phyloP scores from a whole-genome alignment of 1,140 invertebrate genomes.

The Drosophila sulfurigaster region DNA sequence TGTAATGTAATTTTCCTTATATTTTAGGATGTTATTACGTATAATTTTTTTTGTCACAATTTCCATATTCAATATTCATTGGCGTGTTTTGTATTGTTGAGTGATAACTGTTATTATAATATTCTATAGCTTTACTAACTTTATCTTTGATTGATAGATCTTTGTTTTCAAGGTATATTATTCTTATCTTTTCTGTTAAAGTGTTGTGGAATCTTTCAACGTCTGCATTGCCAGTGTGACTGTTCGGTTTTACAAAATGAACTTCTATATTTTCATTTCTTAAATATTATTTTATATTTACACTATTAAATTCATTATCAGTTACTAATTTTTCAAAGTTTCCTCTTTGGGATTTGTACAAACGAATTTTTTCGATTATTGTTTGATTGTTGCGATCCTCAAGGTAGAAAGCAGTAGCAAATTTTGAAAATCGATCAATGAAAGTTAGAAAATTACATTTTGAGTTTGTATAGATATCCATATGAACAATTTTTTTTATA shows the following conservation, averaged over 20 bases:
- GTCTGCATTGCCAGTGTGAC: slow-evolving; percentile 11
- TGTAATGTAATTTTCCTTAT: slow-evolving; percentile 10
- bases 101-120: too few species aligned
- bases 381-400: slow-evolving; percentile 37
- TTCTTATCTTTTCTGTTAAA: slow-evolving; percentile 39
- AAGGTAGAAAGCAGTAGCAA: slow-evolving; percentile 15
- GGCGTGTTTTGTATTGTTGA: too few species aligned
- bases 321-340: slow-evolving; percentile 37
- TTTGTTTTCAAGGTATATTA: slow-evolving; percentile 33
- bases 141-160: too few species aligned
- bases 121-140: too few species aligned
- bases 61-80: too few species aligned
- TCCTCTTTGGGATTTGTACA: slow-evolving; percentile 42
- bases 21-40: too few species aligned
- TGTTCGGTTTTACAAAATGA: slow-evolving; percentile 37
- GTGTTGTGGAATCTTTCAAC: slow-evolving; percentile 18
- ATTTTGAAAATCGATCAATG: slow-evolving; percentile 43
- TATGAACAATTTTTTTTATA: slow-evolving; percentile 35
- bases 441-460: slow-evolving; percentile 17
- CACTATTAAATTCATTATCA: slow-evolving; percentile 15
- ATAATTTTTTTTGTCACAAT: too few species aligned
- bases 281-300: slow-evolving; percentile 43
- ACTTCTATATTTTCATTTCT: slow-evolving; percentile 37
- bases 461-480: slow-evolving; percentile 45
- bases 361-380: slow-evolving; percentile 31